Base-by-base conservation (phyloP, 2,113 vertebrate genomes). In the Leptobrachium ailaonicum region DNA sequence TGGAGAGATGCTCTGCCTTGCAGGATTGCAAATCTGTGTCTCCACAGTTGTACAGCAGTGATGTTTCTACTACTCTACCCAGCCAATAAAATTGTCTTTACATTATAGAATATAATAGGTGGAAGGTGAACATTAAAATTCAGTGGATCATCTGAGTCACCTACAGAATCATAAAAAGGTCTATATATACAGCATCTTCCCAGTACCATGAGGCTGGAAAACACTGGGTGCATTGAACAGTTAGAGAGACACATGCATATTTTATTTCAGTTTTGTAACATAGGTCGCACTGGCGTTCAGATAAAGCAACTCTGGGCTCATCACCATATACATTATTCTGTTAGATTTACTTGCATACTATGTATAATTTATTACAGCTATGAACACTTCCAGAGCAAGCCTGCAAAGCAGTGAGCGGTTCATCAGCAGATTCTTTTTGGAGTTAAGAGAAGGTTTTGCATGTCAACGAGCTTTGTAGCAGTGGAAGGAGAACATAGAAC, bases 341-440 rank as follows among this genome's bases (percentile, higher is more conserved):
- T 76, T 67, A 67, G 74, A 76, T 54, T 76, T 76, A 41, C 74
- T 76, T 76, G 74, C 74, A 76, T 76, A 67, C 60, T 47, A 76
- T 76, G 64, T 76, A 67, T 76, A 76, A 76, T 76, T 76, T 54
- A 76, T 76, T 50, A 13, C 47, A 76, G 32, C 74, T 66, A 53
- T 67, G 74, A 76, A 76, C 44, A 62, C 47, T 47, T 79, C 43
- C 58, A 71, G 8, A 14, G 58, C 0, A 40, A 72, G 50, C 2
- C 44, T 72, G 8, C 41, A 66, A 79, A 64, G 1, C 40, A 41
- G 12, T 14, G 44, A 40, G 9, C 12, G 53, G 41, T 40, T 20
- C 50, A 56, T 40, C 2, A 40, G 47, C 47, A 72, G n/a, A 72
- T 53, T 56, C 50, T 58, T 64, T 20, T 56, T 44, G 41, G 6